A percentile compares a stretch with the other conserved stretches of the same genome.
These are phyloP conservation scores for Sebastes wilsoni DNA, from an alignment of 2,797 vertebrate species.

Conservation along the genomic window DNA sequence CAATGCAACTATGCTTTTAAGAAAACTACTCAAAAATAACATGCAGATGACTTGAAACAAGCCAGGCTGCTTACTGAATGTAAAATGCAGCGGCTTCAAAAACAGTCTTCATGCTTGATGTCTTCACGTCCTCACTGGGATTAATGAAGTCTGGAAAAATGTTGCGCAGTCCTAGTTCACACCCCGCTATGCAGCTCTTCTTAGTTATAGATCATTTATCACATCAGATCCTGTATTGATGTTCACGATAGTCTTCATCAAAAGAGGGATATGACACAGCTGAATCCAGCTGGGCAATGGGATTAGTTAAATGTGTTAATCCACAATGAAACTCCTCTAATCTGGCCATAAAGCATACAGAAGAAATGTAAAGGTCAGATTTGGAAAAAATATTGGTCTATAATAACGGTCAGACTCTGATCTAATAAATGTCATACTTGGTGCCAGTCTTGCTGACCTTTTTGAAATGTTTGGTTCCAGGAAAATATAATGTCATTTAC, in stretches of 20 bases:
- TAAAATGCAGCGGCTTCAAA: neutral
- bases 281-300: neutral
- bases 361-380: neutral
- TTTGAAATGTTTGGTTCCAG: neutral
- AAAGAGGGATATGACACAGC: neutral
- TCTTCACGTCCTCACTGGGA: neutral
- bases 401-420: neutral
- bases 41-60: neutral
- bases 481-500: neutral
- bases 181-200: neutral
- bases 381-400: neutral
- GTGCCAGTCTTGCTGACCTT: neutral
- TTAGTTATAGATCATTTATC: neutral
- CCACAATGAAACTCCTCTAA: neutral
- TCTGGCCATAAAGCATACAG: neutral
- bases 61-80: neutral
- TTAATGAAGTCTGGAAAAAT: neutral
- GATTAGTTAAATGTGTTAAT: neutral
- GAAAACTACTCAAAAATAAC: neutral
- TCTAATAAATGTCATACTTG: neutral
- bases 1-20: neutral
- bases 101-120: conserved; percentile 1
- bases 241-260: neutral
- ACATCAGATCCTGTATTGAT: neutral
- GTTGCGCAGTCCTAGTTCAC: neutral